Evolutionary conservation across 2,888 invertebrate species (phyloP).

Genomic region (Sisyra terminalis): DNA sequence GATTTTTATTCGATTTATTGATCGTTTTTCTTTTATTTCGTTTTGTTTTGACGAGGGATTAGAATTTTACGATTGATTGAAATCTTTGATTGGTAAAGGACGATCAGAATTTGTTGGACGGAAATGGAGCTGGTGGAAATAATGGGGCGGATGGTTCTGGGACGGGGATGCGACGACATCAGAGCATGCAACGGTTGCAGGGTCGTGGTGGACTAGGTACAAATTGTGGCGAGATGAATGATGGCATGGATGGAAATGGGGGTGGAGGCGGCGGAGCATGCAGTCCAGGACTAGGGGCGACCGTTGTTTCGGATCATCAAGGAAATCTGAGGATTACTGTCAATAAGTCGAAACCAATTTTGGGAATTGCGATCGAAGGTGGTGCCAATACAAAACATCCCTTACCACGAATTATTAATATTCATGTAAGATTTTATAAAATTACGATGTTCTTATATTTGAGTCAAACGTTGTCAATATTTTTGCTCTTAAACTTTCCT

Average conservation of each 20-base stretch:
- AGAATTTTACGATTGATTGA: no score
- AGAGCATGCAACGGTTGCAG: slow-evolving; percentile 60
- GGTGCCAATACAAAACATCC: slow-evolving; percentile 93
- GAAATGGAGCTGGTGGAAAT: slow-evolving; percentile 33
- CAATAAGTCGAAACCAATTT: slow-evolving; percentile 83
- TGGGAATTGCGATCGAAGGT: slow-evolving; percentile 95
- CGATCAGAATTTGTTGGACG: slow-evolving; percentile 54
- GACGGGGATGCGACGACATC: slow-evolving; percentile 49
- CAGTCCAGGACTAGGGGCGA: slow-evolving; percentile 32
- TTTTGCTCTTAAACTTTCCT: no score
- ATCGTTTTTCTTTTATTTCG: no score
- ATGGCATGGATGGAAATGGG: slow-evolving; percentile 15
- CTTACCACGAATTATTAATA: slow-evolving; percentile 87
- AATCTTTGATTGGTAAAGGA: slow-evolving; percentile 44
- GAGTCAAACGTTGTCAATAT: no score
- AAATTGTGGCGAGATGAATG: slow-evolving; percentile 1
- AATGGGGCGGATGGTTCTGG: slow-evolving; percentile 33
- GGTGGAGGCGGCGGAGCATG: background rate
- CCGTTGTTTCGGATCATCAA: slow-evolving; percentile 70
- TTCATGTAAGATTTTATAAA: slow-evolving; percentile 54
- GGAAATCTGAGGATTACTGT: slow-evolving; percentile 79
- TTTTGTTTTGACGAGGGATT: no score
- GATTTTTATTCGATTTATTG: no score
- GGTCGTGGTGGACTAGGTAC: slow-evolving; percentile 26
- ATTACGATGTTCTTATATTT: background rate